Percentiles rank a stretch among this genome's conserved stretches.
Conservation (phyloP, 2,797 vertebrate species). For the Leuciscus waleckii region DNA sequence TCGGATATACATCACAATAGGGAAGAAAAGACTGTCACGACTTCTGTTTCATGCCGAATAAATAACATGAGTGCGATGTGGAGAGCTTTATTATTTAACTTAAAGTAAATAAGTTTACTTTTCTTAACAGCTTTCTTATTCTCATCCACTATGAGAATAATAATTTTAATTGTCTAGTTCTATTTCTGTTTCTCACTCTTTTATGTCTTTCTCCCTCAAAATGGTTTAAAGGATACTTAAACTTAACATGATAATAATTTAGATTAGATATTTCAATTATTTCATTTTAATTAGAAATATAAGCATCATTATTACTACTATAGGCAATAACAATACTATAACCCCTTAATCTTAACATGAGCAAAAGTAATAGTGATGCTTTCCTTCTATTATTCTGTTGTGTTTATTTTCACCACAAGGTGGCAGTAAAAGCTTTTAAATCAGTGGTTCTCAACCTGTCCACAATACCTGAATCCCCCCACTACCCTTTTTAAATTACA, state of each 20-base stretch:
- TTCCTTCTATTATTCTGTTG: not conserved
- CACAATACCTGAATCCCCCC: not conserved
- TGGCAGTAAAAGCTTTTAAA: conserved; percentile 54
- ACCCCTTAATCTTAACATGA: not conserved
- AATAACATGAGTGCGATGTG: not conserved
- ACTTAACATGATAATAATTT: not conserved
- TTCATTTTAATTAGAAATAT: not conserved
- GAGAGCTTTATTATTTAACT: not conserved
- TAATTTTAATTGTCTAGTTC: too few relatives aligned
- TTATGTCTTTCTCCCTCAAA: too few relatives aligned
- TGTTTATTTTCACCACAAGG: conserved; percentile 67
- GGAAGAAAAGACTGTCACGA: not conserved
- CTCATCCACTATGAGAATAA: too few relatives aligned
- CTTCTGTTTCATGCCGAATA: too few relatives aligned
- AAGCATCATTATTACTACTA: not conserved
- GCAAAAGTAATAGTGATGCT: not conserved
- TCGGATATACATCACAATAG: not conserved
- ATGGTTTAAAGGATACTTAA: too few relatives aligned
- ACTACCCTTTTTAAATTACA: not conserved
- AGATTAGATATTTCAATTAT: not conserved
- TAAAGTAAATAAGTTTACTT: too few relatives aligned
- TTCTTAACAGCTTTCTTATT: too few relatives aligned
- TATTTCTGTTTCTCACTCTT: too few relatives aligned
- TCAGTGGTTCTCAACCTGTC: not conserved
- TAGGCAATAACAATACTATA: not conserved